These are phyloP conservation scores for Plecotus auritus DNA, from an alignment of 2,113 vertebrate species.

Conservation along the genomic window DNA sequence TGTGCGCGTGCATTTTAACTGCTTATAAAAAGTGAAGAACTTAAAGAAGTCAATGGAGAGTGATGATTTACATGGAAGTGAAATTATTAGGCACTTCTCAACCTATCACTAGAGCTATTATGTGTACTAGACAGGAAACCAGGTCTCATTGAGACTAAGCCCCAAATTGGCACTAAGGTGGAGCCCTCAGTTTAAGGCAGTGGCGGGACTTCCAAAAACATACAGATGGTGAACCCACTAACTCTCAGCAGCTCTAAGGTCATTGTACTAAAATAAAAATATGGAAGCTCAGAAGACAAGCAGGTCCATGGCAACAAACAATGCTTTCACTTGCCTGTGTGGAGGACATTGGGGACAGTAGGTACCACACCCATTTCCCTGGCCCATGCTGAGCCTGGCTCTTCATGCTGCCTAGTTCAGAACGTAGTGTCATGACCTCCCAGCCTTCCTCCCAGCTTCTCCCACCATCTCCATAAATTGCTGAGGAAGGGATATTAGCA, in stretches of 20 bases:
- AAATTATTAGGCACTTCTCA: not conserved
- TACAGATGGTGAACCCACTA: not conserved
- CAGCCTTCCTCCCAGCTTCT: not conserved
- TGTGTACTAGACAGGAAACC: not conserved
- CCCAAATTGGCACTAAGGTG: not conserved
- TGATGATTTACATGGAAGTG: not conserved
- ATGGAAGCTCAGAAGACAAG: not conserved
- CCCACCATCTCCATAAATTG: not conserved
- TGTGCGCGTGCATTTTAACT: not conserved
- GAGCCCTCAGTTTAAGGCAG: not conserved
- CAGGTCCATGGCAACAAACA: not conserved
- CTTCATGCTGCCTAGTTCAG: not conserved
- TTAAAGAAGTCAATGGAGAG: not conserved
- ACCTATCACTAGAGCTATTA: not conserved
- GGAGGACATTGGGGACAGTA: not conserved
- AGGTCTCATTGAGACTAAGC: not conserved
- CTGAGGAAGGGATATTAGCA: not conserved
- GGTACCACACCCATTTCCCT: not conserved
- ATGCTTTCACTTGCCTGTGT: not conserved
- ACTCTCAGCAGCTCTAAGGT: not conserved
- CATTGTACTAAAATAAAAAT: not conserved
- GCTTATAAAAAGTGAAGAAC: not conserved
- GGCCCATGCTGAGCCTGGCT: not conserved
- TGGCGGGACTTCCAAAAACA: not conserved
- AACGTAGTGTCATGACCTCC: not conserved